phyloP scores from a whole-genome alignment of 1,140 invertebrate species.

The Eriosoma lanigerum region DNA sequence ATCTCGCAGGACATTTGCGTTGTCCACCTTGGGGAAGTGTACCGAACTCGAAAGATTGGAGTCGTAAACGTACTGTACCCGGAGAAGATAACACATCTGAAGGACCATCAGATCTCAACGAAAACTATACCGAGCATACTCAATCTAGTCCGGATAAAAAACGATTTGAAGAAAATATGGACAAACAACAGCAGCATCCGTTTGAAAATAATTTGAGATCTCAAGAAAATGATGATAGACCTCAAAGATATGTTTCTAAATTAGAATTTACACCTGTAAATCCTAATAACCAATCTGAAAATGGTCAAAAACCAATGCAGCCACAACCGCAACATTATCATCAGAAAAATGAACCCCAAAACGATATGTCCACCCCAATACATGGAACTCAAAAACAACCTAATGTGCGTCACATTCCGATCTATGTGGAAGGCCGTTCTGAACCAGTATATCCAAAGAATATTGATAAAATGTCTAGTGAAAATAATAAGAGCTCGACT shows the following conservation, averaged over 20 bases:
- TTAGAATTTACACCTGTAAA: constrained; percentile 61
- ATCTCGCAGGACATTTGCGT: constrained; percentile 64
- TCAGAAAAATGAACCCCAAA: constrained; percentile 53
- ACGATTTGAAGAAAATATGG: constrained; percentile 42
- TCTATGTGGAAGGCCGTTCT: constrained; percentile 74
- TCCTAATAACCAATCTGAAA: constrained; percentile 13
- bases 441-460: constrained; percentile 55
- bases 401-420: constrained; percentile 79
- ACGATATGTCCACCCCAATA: constrained; percentile 55
- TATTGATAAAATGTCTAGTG: constrained; percentile 14
- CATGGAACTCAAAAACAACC: constrained; percentile 55
- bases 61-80: constrained; percentile 19
- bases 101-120: constrained; percentile 4
- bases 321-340: constrained; percentile 58
- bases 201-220: constrained; percentile 71
- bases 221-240: constrained; percentile 57
- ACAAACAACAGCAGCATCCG: constrained; percentile 58
- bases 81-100: constrained; percentile 40
- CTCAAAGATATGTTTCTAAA: constrained; percentile 61
- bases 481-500: constrained; percentile 16
- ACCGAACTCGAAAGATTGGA: constrained; percentile 56
- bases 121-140: constrained; percentile 45
- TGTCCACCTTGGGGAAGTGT: constrained; percentile 43
- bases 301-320: constrained; percentile 41
- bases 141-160: constrained; percentile 53